A percentile compares a stretch with the other conserved stretches of the same genome.
phyloP scores from a whole-genome alignment of 1,140 invertebrate genomes.

The Eriosoma lanigerum region DNA sequence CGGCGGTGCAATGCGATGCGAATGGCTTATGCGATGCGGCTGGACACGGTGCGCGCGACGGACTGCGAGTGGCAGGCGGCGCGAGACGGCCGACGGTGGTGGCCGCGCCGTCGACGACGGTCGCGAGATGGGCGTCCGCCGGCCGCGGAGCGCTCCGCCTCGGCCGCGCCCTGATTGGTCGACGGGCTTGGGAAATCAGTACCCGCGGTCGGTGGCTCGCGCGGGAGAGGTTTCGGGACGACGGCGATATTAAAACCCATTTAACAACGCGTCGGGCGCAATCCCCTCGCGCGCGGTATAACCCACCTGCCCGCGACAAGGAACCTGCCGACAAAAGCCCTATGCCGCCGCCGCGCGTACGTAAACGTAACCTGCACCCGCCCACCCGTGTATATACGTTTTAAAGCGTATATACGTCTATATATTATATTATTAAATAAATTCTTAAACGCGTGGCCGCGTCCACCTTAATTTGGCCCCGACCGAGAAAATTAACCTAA shows the following conservation, averaged over 20 bases:
- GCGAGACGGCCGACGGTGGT: not conserved
- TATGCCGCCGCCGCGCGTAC: not conserved
- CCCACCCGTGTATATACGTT: not conserved
- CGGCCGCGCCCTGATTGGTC: slow-evolving; percentile 18
- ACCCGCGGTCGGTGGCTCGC: not conserved
- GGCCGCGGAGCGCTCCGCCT: slow-evolving; percentile 22
- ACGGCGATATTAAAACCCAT: slow-evolving; percentile 46
- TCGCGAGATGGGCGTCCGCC: slow-evolving; percentile 28
- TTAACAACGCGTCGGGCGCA: slow-evolving; percentile 33
- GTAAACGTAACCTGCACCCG: not conserved
- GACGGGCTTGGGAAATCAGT: slow-evolving; percentile 36
- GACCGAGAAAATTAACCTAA: too few species aligned
- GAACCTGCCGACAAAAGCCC: not conserved
- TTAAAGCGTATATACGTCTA: not conserved
- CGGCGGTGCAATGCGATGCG: not conserved
- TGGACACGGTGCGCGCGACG: slow-evolving; percentile 32
- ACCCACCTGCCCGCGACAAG: not conserved
- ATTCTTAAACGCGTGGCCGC: too few species aligned
- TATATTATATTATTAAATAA: too few species aligned
- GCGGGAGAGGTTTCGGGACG: not conserved
- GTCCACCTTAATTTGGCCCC: not conserved
- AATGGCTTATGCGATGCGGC: slow-evolving; percentile 4
- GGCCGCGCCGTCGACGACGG: not conserved
- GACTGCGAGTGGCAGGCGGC: slow-evolving; percentile 44
- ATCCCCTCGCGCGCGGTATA: not conserved